Evolutionary conservation across 2,888 invertebrate genomes (phyloP).

Genomic region (Conops quadrifasciatus): DNA sequence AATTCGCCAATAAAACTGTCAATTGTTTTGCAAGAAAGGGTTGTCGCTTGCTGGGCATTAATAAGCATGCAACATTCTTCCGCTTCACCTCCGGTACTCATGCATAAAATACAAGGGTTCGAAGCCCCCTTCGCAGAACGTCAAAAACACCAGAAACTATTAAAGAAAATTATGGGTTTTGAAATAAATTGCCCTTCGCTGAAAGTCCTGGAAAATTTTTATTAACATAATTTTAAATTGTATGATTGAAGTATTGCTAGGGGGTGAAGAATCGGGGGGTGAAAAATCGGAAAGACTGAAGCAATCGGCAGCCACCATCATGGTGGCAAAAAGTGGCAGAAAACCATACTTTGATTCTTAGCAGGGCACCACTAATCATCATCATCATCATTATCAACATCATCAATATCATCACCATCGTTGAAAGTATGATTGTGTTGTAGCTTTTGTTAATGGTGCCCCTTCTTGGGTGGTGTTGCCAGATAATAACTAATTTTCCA

Average conservation of each 20-base stretch:
- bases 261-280: background rate
- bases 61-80: slow-evolving; percentile 8
- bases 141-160: slow-evolving; percentile 50
- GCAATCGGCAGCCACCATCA: background rate
- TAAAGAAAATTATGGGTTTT: slow-evolving; percentile 60
- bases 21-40: slow-evolving; percentile 11
- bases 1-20: slow-evolving; percentile 31
- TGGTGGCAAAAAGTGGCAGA: background rate
- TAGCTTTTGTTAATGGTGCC: no score
- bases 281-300: background rate
- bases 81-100: slow-evolving; percentile 17
- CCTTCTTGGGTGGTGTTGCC: background rate
- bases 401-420: background rate
- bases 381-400: background rate
- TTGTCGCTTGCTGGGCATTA: background rate
- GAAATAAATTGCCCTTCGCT: slow-evolving; percentile 49
- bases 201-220: slow-evolving; percentile 21
- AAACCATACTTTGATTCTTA: background rate
- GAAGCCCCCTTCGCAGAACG: background rate
- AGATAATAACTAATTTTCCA: slow-evolving; percentile 5
- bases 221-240: slow-evolving; percentile 34
- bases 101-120: slow-evolving; percentile 2
- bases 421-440: background rate
- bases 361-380: background rate
- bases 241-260: slow-evolving; percentile 19